These are phyloP conservation scores for Chaenodraco wilsoni DNA, from an alignment of 2,797 vertebrate species.

Conservation along the genomic window DNA sequence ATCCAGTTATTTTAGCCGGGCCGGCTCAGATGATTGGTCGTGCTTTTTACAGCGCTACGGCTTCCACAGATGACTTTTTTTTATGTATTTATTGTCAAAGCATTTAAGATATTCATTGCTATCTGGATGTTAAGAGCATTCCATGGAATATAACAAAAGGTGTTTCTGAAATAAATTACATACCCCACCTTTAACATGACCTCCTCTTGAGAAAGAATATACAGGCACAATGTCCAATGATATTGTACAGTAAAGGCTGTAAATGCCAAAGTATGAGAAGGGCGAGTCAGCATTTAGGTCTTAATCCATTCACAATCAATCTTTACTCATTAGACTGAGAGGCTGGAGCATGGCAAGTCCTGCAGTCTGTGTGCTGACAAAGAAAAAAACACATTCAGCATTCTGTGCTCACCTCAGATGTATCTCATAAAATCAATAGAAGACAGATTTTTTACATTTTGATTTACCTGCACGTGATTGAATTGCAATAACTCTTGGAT, in stretches of 20 bases:
- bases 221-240: neutral
- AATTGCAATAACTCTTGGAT: neutral
- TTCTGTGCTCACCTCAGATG: neutral
- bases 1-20: no score
- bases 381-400: slow-evolving; percentile 23
- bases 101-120: no score
- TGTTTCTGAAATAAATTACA: no score
- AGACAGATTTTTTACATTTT: neutral
- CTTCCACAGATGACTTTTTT: no score
- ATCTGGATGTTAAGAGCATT: no score
- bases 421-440: neutral
- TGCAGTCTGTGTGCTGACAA: slow-evolving; percentile 25
- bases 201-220: neutral
- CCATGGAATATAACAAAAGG: no score
- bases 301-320: neutral
- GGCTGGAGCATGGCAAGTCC: neutral
- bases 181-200: neutral
- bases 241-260: no score
- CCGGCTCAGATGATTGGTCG: no score
- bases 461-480: neutral
- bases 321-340: slow-evolving; percentile 15
- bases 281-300: slow-evolving; percentile 6
- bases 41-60: no score
- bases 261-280: neutral
- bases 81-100: no score